A percentile compares a stretch with the other conserved stretches of the same genome.
Conservation (phyloP, 2,113 vertebrate species). For the Camelus dromedarius region DNA sequence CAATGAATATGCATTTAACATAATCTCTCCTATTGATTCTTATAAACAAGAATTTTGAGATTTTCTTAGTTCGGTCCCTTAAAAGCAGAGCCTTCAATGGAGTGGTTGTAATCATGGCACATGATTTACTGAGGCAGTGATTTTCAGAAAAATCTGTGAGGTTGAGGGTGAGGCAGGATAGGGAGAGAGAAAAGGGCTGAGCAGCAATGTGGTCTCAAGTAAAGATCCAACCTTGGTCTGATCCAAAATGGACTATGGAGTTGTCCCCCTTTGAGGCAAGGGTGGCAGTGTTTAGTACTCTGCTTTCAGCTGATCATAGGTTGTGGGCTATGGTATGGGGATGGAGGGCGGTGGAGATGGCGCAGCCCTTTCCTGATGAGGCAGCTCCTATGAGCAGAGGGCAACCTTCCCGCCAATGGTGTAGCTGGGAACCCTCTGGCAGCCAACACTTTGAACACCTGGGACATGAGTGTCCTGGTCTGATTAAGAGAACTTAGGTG, state of each 20-base stretch:
- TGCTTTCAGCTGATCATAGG: neutral
- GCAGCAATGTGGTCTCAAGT: neutral
- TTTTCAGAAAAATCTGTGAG: neutral
- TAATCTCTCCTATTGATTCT: neutral
- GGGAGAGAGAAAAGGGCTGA: neutral
- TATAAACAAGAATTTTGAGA: neutral
- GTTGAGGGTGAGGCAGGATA: neutral
- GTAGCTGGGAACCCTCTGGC: neutral
- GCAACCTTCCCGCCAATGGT: neutral
- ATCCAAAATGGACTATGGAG: neutral
- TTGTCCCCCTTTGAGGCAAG: neutral
- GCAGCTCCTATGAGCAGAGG: neutral
- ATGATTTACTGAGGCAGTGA: neutral
- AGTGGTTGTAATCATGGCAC: neutral
- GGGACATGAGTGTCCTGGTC: neutral
- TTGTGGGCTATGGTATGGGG: neutral
- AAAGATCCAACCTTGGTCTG: neutral
- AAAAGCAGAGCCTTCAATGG: neutral
- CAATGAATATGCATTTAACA: neutral
- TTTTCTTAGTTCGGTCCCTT: neutral
- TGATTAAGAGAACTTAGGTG: neutral
- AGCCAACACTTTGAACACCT: neutral
- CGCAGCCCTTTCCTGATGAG: neutral
- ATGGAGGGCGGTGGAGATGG: too few species aligned
- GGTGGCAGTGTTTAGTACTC: neutral